phyloP scores from a whole-genome alignment of 1,140 invertebrate species.

The Anastrepha obliqua region DNA sequence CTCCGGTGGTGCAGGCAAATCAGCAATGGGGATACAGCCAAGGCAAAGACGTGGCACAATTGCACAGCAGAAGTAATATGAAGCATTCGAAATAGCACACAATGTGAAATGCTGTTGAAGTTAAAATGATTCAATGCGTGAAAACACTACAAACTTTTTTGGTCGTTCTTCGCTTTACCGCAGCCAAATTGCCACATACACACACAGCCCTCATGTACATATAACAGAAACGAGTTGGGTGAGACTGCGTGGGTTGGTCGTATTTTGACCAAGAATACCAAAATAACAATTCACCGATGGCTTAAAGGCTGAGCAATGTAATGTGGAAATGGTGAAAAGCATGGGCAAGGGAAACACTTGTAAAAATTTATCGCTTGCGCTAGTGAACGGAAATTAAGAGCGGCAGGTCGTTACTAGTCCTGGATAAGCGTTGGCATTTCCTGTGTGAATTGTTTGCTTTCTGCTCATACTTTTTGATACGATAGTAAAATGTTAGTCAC shows the following conservation, averaged over 20 bases:
- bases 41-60: conserved; percentile 24
- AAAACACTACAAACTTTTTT: conserved; percentile 34
- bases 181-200: background rate
- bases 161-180: background rate
- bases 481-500: conserved; percentile 24
- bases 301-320: conserved; percentile 5
- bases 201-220: too few relatives aligned
- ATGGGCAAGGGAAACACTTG: background rate
- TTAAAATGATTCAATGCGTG: conserved; percentile 6
- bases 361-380: conserved; percentile 38
- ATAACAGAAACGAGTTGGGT: background rate
- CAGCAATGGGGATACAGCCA: background rate
- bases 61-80: background rate
- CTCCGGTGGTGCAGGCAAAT: conserved; percentile 1
- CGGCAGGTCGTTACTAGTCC: conserved; percentile 38
- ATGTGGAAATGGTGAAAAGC: conserved; percentile 13
- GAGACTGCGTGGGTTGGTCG: background rate
- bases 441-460: conserved; percentile 27
- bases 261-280: background rate
- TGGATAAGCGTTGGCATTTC: conserved; percentile 33
- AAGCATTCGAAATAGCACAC: background rate
- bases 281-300: conserved; percentile 31
- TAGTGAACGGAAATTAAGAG: conserved; percentile 48
- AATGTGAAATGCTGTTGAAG: background rate
- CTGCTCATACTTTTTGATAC: background rate